Conservation (phyloP, 2,113 vertebrate species). For the Toxotes chatareus region DNA sequence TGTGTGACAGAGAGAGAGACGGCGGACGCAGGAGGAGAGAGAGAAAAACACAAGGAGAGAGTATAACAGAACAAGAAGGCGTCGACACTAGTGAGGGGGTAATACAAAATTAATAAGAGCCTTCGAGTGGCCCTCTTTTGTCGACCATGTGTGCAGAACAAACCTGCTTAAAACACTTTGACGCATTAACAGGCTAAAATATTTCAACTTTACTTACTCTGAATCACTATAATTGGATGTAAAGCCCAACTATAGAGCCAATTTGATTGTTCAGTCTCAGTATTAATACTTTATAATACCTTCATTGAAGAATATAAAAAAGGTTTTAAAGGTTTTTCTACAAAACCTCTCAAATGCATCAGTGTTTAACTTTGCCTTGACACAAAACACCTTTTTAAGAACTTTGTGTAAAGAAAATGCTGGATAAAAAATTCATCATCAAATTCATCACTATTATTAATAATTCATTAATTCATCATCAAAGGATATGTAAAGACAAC, state of each 20-base stretch:
- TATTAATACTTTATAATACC: background rate
- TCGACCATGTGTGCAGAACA: constrained; percentile 22
- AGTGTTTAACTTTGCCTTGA: background rate
- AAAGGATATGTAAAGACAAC: background rate
- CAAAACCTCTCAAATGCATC: background rate
- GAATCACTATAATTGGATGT: background rate
- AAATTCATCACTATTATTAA: no score
- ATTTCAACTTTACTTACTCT: background rate
- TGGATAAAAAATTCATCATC: background rate
- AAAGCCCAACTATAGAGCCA: no score
- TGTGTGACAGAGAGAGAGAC: background rate
- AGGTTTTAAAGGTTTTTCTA: background rate
- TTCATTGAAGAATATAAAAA: background rate
- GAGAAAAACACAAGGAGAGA: constrained; percentile 3
- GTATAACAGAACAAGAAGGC: constrained; percentile 39
- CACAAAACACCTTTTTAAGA: background rate
- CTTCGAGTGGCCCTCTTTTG: constrained; percentile 30
- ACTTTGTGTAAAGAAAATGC: background rate
- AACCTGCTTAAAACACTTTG: background rate
- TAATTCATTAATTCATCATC: no score
- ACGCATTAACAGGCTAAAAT: background rate
- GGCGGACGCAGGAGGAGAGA: constrained; percentile 1
- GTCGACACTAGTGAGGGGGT: constrained; percentile 18
- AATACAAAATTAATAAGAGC: constrained; percentile 59
- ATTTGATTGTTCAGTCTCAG: background rate